Evolutionary conservation across 2,888 invertebrate species (phyloP).

Genomic region (Metopia argyrocephala): DNA sequence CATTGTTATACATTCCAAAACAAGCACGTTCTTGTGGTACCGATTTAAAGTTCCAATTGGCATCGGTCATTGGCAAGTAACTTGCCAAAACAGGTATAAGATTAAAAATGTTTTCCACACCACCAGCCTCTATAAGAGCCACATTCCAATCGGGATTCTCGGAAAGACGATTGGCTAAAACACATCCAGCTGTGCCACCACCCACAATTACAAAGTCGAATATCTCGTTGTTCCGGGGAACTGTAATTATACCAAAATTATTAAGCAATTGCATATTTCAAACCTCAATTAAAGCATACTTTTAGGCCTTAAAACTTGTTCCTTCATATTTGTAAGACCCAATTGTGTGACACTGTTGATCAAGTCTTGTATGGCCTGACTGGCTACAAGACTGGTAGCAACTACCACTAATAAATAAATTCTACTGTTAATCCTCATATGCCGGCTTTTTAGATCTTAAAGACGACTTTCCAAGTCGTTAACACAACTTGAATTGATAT

Average conservation of each 20-base stretch:
- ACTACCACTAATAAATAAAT: background rate
- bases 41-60: conserved; percentile 84
- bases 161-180: conserved; percentile 71
- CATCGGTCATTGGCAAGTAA: conserved; percentile 74
- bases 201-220: conserved; percentile 91
- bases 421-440: background rate
- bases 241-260: conserved; percentile 5
- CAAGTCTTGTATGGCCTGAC: background rate
- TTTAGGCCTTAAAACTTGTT: conserved; percentile 43
- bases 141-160: conserved; percentile 75
- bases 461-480: background rate
- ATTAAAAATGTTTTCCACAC: conserved; percentile 72
- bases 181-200: conserved; percentile 86
- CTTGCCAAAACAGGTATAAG: conserved; percentile 67
- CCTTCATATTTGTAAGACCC: conserved; percentile 50
- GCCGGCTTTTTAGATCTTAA: background rate
- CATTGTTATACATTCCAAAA: conserved; percentile 77
- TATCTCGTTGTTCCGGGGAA: conserved; percentile 77
- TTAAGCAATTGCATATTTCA: too few relatives aligned
- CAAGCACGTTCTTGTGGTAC: conserved; percentile 82
- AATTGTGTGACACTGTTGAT: conserved; percentile 28
- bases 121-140: conserved; percentile 78
- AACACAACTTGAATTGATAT: background rate
- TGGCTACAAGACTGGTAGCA: background rate
- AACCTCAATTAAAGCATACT: conserved; percentile 27